Percentiles rank a stretch among this genome's conserved stretches.
Conservation (phyloP, 2,113 vertebrate genomes). For the Phrynosoma blainvillii region DNA sequence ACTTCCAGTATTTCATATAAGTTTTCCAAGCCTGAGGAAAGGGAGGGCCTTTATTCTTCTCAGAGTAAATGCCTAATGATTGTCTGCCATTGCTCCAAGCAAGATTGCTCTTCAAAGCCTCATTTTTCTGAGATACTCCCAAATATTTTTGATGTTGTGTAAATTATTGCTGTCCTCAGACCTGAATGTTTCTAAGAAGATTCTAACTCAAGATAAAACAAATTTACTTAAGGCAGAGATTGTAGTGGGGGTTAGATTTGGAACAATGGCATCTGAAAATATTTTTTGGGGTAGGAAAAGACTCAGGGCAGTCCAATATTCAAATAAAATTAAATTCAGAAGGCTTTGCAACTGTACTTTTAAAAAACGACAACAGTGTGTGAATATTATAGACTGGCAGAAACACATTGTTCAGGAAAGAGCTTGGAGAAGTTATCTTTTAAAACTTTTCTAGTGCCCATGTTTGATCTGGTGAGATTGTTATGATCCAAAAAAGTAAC, state of each 20-base stretch:
- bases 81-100: neutral
- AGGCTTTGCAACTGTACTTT: neutral
- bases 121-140: neutral
- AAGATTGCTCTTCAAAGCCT: slow-evolving; percentile 7
- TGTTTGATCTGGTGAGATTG: no score
- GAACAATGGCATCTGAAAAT: neutral
- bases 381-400: neutral
- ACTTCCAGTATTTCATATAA: neutral
- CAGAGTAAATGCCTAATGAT: neutral
- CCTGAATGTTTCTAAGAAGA: neutral
- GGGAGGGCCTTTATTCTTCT: neutral
- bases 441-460: no score
- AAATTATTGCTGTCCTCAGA: neutral
- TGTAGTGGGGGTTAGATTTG: neutral
- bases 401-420: neutral
- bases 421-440: no score
- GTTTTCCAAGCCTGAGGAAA: neutral
- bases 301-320: neutral
- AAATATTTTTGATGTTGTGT: slow-evolving; percentile 3
- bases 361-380: no score
- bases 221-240: neutral
- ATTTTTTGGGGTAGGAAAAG: neutral
- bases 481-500: no score
- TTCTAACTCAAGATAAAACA: neutral
- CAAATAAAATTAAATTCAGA: neutral